Evolutionary conservation across 2,888 invertebrate genomes (phyloP).

Genomic region (Cheilosia variabilis): DNA sequence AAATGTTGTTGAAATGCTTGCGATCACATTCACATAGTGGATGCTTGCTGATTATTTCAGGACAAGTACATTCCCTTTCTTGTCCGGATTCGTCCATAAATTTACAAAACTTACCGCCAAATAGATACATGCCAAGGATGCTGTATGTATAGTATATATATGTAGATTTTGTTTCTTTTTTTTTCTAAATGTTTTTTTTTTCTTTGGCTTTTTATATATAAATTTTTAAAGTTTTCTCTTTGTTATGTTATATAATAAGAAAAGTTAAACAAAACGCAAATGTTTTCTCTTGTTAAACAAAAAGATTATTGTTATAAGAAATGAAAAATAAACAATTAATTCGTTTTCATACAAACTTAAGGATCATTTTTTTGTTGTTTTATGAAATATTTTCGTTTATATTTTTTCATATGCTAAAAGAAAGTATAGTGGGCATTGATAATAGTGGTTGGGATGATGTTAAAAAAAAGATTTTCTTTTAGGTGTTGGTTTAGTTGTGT

Average conservation of each 20-base stretch:
- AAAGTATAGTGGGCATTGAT: constrained; percentile 57
- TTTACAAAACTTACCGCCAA: constrained; percentile 99
- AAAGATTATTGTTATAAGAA: constrained; percentile 8
- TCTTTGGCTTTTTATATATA: constrained; percentile 56
- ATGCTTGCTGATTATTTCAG: constrained; percentile 94
- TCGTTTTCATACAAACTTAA: constrained; percentile 5
- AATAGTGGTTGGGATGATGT: constrained; percentile 65
- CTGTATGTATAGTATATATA: constrained; percentile 85
- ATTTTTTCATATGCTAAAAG: constrained; percentile 31
- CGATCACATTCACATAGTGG: constrained; percentile 97
- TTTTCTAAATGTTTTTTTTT: constrained; percentile 54
- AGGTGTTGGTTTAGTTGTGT: constrained; percentile 54
- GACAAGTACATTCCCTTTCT: constrained; percentile 96
- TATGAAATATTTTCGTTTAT: background rate
- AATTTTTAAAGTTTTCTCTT: constrained; percentile 73
- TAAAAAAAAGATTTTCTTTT: constrained; percentile 27
- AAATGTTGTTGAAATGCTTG: constrained; percentile 99
- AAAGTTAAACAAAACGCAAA: constrained; percentile 50
- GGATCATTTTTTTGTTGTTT: background rate
- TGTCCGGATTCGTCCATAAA: constrained; percentile 93
- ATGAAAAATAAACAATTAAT: constrained; percentile 14
- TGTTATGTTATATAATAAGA: constrained; percentile 58
- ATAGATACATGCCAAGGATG: constrained; percentile 99
- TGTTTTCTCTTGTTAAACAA: constrained; percentile 54
- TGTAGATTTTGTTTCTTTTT: constrained; percentile 73